phyloP scores from a whole-genome alignment of 1,140 invertebrate genomes.

The Aplysia californica region DNA sequence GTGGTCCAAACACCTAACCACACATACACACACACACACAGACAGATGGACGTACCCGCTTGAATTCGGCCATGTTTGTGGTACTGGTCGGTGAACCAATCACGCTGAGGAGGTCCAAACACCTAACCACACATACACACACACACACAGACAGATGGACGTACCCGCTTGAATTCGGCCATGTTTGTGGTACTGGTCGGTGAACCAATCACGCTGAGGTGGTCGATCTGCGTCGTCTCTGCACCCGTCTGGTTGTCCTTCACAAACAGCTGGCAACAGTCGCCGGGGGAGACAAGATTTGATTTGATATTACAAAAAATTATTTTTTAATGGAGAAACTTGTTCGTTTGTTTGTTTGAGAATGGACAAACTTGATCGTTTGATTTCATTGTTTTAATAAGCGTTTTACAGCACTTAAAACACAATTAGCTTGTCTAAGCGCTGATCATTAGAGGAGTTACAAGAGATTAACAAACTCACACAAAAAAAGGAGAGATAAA shows the following conservation, averaged over 20 bases:
- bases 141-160: not conserved
- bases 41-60: too few species aligned
- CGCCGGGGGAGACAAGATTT: too few species aligned
- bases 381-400: too few species aligned
- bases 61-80: slow-evolving; percentile 66
- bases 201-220: slow-evolving; percentile 57
- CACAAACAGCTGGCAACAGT: slow-evolving; percentile 89
- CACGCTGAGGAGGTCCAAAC: slow-evolving; percentile 56
- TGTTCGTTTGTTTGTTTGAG: too few species aligned
- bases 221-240: slow-evolving; percentile 79
- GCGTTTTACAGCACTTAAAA: too few species aligned
- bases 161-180: slow-evolving; percentile 65
- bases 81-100: slow-evolving; percentile 53
- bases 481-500: too few species aligned
- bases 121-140: not conserved
- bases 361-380: too few species aligned
- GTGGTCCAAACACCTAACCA: not conserved
- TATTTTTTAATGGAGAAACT: too few species aligned
- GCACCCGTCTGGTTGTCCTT: slow-evolving; percentile 89
- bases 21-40: too few species aligned
- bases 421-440: too few species aligned
- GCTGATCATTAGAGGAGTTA: too few species aligned
- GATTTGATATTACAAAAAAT: slow-evolving; percentile 28
- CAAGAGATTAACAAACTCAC: too few species aligned
- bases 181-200: slow-evolving; percentile 61